Base-by-base conservation (phyloP, 2,113 vertebrate species). In the Ophthalmolycus amberensis region DNA sequence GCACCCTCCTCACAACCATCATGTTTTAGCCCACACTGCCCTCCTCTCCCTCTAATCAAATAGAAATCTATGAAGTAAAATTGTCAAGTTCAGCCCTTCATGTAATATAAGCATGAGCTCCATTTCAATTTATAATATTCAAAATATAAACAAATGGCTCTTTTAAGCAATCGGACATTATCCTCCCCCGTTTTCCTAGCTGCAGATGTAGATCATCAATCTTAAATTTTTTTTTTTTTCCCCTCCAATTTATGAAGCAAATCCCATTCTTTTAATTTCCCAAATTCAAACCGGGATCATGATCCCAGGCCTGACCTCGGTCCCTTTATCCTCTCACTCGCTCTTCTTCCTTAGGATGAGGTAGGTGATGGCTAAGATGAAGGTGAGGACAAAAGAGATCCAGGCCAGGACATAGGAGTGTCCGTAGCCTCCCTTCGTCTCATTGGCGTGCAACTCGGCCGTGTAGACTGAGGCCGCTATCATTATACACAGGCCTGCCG, bases 401-500 rank as follows among this genome's bases (percentile, higher is more conserved):
- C 98, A 99, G 50, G 98, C 98, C 93, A 99, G 91, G 89, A 98
- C 91, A 42, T 96, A 99, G 71, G 96, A 96, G 86, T 98, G 97
- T 76, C 98, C 98, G 0, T 95, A 99, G 0, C 82, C 90, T 88
- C 98, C 97, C 0, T 25, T 6, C 22, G 12, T n/a, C 0, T 88
- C 85, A 38, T 32, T 73, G 4, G 1, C 0, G 89, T 99, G 97
- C 34, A 99, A 80, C 82, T 94, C 85, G 10, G 96, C 95, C 2
- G 98, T 97, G 84, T 99, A 99, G 88, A 99, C 94, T 6, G 97
- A 96, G 27, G 96, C 97, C 16, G 95, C 97, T 18, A 97, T 96
- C 97, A 99, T 97, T 90, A 98, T 96, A 62, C 97, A 98, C 48
- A 99, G 93, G 89, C 97, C 99, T 95, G 52, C 46, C 91, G 90